Conservation (phyloP, 2,113 vertebrate species). For the Heterocephalus glaber region DNA sequence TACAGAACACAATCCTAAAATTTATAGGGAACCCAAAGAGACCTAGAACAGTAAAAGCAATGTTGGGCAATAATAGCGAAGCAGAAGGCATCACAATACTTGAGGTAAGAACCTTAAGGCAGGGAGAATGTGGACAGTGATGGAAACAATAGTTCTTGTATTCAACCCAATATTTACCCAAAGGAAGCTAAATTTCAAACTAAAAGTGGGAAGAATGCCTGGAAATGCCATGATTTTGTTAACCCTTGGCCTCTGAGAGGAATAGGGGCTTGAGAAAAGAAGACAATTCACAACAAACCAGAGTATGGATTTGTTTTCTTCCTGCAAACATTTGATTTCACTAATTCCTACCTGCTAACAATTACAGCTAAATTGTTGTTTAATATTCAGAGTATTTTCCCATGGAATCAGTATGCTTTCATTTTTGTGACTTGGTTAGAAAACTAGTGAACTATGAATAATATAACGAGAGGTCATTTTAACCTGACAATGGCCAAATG, state of each 20-base stretch:
- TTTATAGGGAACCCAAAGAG: not conserved
- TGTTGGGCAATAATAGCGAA: not conserved
- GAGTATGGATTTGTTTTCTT: not conserved
- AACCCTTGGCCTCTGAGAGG: not conserved
- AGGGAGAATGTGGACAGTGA: not conserved
- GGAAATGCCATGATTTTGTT: constrained; percentile 65
- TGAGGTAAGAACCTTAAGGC: not conserved
- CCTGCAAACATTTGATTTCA: not conserved
- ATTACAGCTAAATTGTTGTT: not conserved
- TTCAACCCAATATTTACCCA: constrained; percentile 22
- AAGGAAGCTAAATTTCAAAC: constrained; percentile 51
- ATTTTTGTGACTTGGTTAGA: not conserved
- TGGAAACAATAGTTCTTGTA: constrained; percentile 19
- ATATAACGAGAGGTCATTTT: not conserved
- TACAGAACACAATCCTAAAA: not conserved
- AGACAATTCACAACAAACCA: constrained; percentile 44
- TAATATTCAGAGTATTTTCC: not conserved
- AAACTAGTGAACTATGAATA: not conserved
- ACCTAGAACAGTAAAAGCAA: not conserved
- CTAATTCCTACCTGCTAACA: not conserved
- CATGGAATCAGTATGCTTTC: not conserved
- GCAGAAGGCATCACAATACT: not conserved
- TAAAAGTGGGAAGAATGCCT: constrained; percentile 60
- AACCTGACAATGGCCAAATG: not conserved
- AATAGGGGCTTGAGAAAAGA: constrained; percentile 46